These are phyloP conservation scores for Thymelicus sylvestris DNA, from an alignment of 2,888 invertebrate species.

Conservation along the genomic window DNA sequence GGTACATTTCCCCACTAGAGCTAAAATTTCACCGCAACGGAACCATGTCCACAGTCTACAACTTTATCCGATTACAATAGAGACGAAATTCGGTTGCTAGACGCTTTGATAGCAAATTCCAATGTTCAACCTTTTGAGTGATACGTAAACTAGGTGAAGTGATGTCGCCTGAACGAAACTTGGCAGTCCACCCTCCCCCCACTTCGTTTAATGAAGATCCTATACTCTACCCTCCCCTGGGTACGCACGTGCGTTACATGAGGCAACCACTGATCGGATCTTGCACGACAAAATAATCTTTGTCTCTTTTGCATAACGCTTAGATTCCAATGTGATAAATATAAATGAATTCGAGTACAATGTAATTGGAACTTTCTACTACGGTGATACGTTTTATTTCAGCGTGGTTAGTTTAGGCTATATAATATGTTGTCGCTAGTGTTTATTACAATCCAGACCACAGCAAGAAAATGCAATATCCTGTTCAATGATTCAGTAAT, in stretches of 20 bases:
- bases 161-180: conserved; percentile 40
- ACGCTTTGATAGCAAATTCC: conserved; percentile 15
- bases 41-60: background rate
- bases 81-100: background rate
- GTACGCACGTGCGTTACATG: conserved; percentile 33
- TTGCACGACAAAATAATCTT: background rate
- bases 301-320: background rate
- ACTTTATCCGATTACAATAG: background rate
- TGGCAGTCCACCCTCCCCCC: conserved; percentile 30
- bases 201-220: conserved; percentile 43
- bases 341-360: background rate
- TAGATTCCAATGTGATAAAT: background rate
- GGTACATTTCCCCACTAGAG: conserved; percentile 14
- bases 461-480: conserved; percentile 21
- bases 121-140: conserved; percentile 40
- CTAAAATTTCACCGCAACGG: conserved; percentile 14
- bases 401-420: background rate
- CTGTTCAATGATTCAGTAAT: too few species aligned
- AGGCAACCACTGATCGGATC: background rate
- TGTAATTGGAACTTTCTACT: background rate
- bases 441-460: conserved; percentile 12
- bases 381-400: conserved; percentile 6
- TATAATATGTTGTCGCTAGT: conserved; percentile 8
- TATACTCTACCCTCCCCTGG: conserved; percentile 35
- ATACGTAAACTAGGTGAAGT: conserved; percentile 43